Conservation (phyloP, 2,888 invertebrate species). For the Scotopteryx bipunctaria region DNA sequence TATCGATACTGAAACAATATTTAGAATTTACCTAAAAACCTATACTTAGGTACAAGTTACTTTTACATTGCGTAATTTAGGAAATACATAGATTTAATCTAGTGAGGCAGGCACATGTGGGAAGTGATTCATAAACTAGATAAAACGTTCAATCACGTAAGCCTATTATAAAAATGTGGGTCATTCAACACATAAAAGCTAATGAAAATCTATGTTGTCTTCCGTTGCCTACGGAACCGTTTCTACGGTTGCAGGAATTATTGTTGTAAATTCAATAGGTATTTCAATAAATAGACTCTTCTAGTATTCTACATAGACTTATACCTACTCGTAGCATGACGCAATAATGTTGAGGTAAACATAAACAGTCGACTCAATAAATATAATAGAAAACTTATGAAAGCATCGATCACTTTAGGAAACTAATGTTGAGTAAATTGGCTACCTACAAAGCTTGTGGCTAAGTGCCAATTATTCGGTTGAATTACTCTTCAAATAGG, state of each 20-base stretch:
- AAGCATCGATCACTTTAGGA: conserved; percentile 16
- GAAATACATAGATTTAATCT: conserved; percentile 23
- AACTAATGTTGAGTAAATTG: conserved; percentile 7
- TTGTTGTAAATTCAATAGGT: no score
- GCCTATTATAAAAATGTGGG: conserved; percentile 31
- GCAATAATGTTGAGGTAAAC: no score
- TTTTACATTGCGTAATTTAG: conserved; percentile 27
- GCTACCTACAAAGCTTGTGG: conserved; percentile 19
- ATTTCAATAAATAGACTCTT: no score
- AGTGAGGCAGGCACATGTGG: conserved; percentile 21
- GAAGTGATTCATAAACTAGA: conserved; percentile 27
- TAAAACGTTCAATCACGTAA: conserved; percentile 35
- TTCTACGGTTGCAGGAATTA: no score
- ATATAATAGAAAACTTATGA: background rate
- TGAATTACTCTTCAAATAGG: conserved; percentile 23
- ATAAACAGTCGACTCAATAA: no score
- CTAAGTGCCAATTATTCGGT: conserved; percentile 20
- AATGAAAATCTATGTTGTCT: conserved; percentile 23
- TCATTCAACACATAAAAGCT: conserved; percentile 30
- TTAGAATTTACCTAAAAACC: no score
- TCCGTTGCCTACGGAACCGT: no score
- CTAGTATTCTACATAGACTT: no score
- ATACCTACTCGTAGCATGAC: no score
- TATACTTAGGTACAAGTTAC: no score
- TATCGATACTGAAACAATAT: no score